Evolutionary conservation across 1,140 invertebrate species (phyloP).

Genomic region (Lordiphosa stackelbergi): DNA sequence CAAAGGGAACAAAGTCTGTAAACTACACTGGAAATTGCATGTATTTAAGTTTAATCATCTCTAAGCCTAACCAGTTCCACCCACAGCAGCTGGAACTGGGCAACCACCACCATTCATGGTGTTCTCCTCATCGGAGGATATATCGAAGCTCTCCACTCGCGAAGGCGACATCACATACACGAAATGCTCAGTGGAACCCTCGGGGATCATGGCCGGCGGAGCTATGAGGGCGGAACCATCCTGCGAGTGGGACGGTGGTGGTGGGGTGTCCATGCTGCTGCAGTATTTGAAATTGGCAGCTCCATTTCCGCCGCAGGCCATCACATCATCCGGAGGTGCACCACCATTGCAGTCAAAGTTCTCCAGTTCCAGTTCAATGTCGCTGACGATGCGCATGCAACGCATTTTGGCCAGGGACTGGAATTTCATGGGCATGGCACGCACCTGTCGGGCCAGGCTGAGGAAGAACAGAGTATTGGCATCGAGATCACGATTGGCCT

Average conservation of each 20-base stretch:
- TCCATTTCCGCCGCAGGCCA: constrained; percentile 13
- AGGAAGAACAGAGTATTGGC: constrained; percentile 73
- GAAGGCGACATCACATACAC: constrained; percentile 75
- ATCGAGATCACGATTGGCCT: constrained; percentile 71
- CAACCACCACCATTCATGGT: constrained; percentile 48
- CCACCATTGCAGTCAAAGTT: constrained; percentile 64
- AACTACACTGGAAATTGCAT: constrained; percentile 13
- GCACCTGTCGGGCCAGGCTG: constrained; percentile 65
- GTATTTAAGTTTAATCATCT: constrained; percentile 21
- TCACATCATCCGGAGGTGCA: constrained; percentile 46
- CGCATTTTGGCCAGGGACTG: constrained; percentile 74
- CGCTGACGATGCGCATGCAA: constrained; percentile 74
- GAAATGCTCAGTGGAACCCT: constrained; percentile 68
- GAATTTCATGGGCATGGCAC: constrained; percentile 72
- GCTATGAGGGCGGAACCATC: constrained; percentile 37
- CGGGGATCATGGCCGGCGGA: constrained; percentile 30
- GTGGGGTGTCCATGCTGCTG: constrained; percentile 59
- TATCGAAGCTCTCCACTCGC: constrained; percentile 73
- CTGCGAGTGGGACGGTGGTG: constrained; percentile 49
- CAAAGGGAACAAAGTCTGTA: background rate
- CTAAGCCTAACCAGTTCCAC: constrained; percentile 24
- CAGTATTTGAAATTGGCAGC: constrained; percentile 60
- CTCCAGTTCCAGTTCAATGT: constrained; percentile 71
- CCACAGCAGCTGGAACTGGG: constrained; percentile 7
- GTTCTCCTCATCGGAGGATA: constrained; percentile 71